These are phyloP conservation scores for Gymnopithys bicolor DNA, from an alignment of 2,797 vertebrate species.

Conservation along the genomic window DNA sequence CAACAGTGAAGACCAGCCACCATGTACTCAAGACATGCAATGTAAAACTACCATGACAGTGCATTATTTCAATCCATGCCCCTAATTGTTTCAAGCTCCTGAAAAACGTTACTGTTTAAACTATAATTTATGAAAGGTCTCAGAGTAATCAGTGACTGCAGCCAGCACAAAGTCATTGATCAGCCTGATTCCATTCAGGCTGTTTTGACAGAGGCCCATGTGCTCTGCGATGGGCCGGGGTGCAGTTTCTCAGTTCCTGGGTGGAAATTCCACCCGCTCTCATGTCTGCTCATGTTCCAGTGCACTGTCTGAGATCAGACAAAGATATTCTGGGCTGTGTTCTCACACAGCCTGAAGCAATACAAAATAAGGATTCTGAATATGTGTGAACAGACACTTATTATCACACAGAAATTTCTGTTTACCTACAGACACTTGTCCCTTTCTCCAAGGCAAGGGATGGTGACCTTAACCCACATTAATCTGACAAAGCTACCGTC, in stretches of 20 bases:
- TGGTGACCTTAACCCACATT: background rate
- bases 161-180: background rate
- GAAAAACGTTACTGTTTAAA: background rate
- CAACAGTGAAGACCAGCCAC: background rate
- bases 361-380: background rate
- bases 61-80: background rate
- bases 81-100: background rate
- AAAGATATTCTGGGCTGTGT: background rate
- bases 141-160: background rate
- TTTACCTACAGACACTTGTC: background rate
- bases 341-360: background rate
- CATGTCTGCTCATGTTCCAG: background rate
- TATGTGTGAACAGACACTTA: background rate
- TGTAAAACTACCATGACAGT: background rate
- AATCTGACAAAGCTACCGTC: background rate
- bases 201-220: background rate
- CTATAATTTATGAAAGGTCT: background rate
- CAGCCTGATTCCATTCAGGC: background rate
- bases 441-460: background rate
- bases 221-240: background rate
- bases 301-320: background rate
- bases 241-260: fast-evolving
- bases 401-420: background rate
- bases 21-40: background rate
- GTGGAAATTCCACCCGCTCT: background rate